Percentiles rank a stretch among this genome's conserved stretches.
Conservation (phyloP, 2,888 invertebrate genomes). For the Agonopterix subpropinquella region DNA sequence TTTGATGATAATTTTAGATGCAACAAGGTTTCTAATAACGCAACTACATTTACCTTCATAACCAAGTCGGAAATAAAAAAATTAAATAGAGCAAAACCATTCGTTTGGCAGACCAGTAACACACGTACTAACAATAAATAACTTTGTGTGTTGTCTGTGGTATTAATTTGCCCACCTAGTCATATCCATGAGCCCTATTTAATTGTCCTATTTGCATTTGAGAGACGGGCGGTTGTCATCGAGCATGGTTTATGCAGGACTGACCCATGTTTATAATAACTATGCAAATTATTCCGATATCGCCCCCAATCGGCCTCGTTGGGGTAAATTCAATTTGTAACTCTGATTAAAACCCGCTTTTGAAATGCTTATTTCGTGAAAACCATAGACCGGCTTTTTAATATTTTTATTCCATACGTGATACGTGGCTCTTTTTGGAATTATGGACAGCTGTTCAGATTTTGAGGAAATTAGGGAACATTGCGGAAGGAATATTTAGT, state of each 20-base stretch:
- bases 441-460: no score
- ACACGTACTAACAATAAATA: neutral
- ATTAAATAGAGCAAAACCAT: neutral
- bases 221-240: conserved; percentile 59
- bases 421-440: no score
- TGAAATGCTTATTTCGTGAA: conserved; percentile 47
- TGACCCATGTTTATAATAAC: conserved; percentile 73
- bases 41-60: neutral
- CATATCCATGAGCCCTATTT: conserved; percentile 1
- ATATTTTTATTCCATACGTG: conserved; percentile 22
- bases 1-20: no score
- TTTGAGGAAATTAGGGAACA: no score
- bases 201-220: conserved; percentile 47
- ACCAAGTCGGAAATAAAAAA: neutral
- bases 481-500: no score
- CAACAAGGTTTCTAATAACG: neutral
- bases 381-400: conserved; percentile 17
- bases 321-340: conserved; percentile 70
- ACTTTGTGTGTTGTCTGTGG: neutral
- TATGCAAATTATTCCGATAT: conserved; percentile 72
- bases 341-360: conserved; percentile 65
- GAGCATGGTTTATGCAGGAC: conserved; percentile 59
- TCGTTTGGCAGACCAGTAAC: neutral
- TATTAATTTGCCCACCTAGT: neutral
- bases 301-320: conserved; percentile 54